These are phyloP conservation scores for Elephantulus edwardii DNA, from an alignment of 2,113 vertebrate genomes.

Conservation along the genomic window DNA sequence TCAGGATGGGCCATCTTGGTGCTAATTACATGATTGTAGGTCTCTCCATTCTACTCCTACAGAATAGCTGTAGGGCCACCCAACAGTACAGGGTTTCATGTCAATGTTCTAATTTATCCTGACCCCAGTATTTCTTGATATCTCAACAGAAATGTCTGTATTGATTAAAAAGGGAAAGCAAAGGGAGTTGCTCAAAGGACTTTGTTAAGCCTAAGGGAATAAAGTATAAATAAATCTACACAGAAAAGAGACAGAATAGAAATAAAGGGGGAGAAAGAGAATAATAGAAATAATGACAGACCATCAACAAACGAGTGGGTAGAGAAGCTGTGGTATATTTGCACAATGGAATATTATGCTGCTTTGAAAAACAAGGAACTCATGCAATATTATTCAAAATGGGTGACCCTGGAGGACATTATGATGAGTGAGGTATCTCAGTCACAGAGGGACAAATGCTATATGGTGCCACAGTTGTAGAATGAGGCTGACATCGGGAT, in stretches of 20 bases:
- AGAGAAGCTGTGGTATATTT: no score
- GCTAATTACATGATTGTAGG: not conserved
- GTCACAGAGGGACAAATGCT: no score
- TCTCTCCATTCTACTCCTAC: not conserved
- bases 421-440: no score
- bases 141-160: not conserved
- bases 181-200: not conserved
- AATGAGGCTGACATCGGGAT: no score
- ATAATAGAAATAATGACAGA: no score
- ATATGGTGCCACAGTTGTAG: no score
- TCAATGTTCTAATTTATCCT: not conserved
- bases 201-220: not conserved
- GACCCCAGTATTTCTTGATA: not conserved
- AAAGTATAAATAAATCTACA: not conserved
- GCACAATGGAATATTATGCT: no score
- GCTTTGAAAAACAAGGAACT: no score
- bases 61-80: not conserved
- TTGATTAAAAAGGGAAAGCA: not conserved
- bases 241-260: not conserved
- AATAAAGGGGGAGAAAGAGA: not conserved
- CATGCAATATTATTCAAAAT: no score
- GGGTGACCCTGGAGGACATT: no score
- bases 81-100: not conserved
- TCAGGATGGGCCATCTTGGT: not conserved
- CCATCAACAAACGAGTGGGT: no score